phyloP scores from a whole-genome alignment of 2,113 vertebrate species.

The Lepus timidus region DNA sequence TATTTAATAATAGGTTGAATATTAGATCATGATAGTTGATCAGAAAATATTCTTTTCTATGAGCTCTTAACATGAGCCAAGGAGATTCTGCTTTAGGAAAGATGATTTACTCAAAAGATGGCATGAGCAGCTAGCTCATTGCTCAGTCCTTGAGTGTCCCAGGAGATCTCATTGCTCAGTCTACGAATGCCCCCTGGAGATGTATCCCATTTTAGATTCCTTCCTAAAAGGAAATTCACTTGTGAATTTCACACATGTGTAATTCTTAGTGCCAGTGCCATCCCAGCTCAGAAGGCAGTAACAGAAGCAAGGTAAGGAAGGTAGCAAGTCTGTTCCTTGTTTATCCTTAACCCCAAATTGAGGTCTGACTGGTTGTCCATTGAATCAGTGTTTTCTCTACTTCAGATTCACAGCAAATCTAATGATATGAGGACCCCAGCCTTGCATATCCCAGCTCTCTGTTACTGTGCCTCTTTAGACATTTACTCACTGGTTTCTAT shows the following conservation, averaged over 20 bases:
- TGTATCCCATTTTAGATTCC: background rate
- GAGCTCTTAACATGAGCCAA: background rate
- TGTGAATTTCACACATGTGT: background rate
- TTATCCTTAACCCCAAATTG: background rate
- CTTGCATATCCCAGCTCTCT: rapidly evolving
- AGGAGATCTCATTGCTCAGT: background rate
- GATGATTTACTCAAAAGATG: background rate
- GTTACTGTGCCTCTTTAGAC: background rate
- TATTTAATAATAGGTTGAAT: background rate
- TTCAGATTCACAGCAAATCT: background rate
- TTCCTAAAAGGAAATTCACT: background rate
- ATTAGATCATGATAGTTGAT: background rate
- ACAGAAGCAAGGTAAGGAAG: background rate
- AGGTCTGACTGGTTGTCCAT: background rate
- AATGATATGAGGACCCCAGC: background rate
- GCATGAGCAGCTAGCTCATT: background rate
- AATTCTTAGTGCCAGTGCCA: too few relatives aligned
- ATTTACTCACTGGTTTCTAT: background rate
- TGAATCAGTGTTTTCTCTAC: background rate
- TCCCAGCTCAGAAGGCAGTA: background rate
- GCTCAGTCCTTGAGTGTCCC: background rate
- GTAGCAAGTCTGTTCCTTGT: background rate
- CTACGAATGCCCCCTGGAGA: background rate
- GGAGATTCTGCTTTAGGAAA: background rate
- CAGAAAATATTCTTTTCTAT: conserved; percentile 1